Evolutionary conservation across 2,113 vertebrate species (phyloP).

Genomic region (Strix aluco): DNA sequence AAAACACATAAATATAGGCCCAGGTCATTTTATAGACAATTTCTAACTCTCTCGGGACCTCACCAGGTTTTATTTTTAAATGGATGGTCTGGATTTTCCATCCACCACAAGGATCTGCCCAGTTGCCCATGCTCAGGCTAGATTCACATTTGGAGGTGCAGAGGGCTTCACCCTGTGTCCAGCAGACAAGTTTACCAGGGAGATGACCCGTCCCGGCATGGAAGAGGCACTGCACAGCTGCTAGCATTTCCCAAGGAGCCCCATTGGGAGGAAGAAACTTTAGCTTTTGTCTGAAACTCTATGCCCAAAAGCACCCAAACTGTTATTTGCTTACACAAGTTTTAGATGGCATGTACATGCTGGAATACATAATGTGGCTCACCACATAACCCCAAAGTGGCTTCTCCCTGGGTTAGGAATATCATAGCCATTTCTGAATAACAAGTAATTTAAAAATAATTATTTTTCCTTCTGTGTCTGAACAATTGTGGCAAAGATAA

Average conservation of each 20-base stretch:
- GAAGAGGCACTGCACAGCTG: not conserved
- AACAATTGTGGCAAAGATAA: not conserved
- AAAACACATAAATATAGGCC: not conserved
- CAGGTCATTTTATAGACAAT: not conserved
- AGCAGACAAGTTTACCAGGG: not conserved
- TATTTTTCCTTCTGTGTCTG: not conserved
- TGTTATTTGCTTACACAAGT: not conserved
- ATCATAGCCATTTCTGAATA: not conserved
- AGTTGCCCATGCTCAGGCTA: not conserved
- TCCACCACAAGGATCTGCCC: not conserved
- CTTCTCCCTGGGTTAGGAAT: not conserved
- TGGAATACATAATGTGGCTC: not conserved
- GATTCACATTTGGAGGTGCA: not conserved
- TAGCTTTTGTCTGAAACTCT: not conserved
- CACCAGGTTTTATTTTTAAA: not conserved
- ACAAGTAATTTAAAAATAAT: not conserved
- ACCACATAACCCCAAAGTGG: not conserved
- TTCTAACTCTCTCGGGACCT: not conserved
- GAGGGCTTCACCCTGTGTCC: no score
- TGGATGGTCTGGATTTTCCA: not conserved
- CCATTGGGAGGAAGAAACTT: not conserved
- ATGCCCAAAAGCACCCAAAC: not conserved
- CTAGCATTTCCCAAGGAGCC: not conserved
- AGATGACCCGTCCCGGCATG: not conserved
- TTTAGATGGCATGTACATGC: not conserved